Conservation (phyloP, 2,113 vertebrate genomes). For the Dipodomys spectabilis region DNA sequence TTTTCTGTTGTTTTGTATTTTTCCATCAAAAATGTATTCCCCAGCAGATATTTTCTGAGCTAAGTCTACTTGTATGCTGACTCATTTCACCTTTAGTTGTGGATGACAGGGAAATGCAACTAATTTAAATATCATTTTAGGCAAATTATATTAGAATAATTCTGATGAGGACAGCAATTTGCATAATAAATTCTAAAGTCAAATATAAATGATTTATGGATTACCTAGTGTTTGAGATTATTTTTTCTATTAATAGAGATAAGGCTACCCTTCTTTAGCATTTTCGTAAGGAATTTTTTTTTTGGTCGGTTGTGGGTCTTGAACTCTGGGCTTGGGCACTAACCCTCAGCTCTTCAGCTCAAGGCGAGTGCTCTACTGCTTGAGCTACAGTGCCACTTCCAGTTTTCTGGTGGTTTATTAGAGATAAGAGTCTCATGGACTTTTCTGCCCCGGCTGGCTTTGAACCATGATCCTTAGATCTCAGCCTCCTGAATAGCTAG, state of each 20-base stretch:
- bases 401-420: too few species aligned
- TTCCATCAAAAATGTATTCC: conserved; percentile 25
- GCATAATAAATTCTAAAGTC: conserved; percentile 69
- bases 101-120: conserved; percentile 15
- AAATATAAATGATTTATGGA: conserved; percentile 66
- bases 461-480: too few species aligned
- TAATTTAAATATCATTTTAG: conserved; percentile 65
- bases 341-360: too few species aligned
- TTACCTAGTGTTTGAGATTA: conserved; percentile 53
- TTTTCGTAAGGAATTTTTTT: conserved; percentile 16
- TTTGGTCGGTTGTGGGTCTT: too few species aligned
- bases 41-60: not conserved
- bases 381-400: too few species aligned
- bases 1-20: conserved; percentile 5
- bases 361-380: too few species aligned
- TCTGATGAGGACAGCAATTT: conserved; percentile 52
- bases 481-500: too few species aligned
- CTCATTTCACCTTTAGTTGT: conserved; percentile 46
- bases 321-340: too few species aligned
- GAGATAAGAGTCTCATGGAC: too few species aligned
- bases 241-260: conserved; percentile 63
- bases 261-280: conserved; percentile 55
- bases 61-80: not conserved
- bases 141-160: conserved; percentile 66
- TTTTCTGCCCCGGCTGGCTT: too few species aligned